Base-by-base conservation (phyloP, 2,888 invertebrate species). In the Cryptocephalus moraei region DNA sequence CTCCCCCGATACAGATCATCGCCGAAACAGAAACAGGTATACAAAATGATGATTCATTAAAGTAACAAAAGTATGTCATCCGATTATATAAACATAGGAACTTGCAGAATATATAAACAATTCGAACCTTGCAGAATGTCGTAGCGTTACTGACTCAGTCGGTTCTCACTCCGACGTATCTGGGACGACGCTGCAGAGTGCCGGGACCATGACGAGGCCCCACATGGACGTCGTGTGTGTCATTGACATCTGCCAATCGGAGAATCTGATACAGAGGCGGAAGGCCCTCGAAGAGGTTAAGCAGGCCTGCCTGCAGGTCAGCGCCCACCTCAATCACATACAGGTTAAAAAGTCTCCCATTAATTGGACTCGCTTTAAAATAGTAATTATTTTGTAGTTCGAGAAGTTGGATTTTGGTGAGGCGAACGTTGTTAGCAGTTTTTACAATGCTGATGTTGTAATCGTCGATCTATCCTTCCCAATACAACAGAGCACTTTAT, bases 381-480 rank as follows among this genome's bases (percentile, higher is more conserved):
- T n/a, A 36, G 12, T 4, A 4, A 1, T 43, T 36, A 10, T 45
- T 49, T 78, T 79, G 50, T 73, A 91, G 87, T 97, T 95, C 77
- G 93, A 97, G 68, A 93, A 92, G 69, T 74, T 97, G 56, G 97
- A 99, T 73, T 97, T 95, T 73, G 97, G 96, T 0, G 97, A 97
- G 73, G 88, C 92, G 10, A 91, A 90, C 70, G 91, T 91, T 1
- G 73, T 96, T 62, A 95, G 96, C 67, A 86, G 84, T 56, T 97
- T 99, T 73, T 97, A 97, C 73, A 95, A 95, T 79, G 97, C 99
- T 0, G 97, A 99, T 70, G 92, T 97, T 41, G 95, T 92, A 0
- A 79, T 99, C 38, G 92, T 97, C 39, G 99, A 99, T 71, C 77
- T 97, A 58, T 92, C 93, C 33, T 75, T 95, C 45, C 85, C 88